Conservation (phyloP, 2,797 vertebrate genomes). For the Oreortyx pictus region DNA sequence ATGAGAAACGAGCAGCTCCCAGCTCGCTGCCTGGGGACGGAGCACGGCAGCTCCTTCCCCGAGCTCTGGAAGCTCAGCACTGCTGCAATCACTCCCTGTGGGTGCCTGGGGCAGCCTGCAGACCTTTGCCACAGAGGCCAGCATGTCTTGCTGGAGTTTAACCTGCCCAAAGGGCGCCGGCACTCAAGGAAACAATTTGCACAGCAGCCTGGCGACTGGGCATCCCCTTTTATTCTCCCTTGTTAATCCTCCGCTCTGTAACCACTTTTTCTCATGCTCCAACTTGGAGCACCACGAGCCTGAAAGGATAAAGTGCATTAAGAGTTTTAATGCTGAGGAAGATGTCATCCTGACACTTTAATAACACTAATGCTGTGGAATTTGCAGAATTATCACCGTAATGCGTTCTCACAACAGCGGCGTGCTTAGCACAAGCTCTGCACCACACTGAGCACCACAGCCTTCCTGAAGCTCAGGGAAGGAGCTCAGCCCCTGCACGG, state of each 20-base stretch:
- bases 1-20: conserved; percentile 61
- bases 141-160: not conserved
- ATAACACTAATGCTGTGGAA: conserved; percentile 69
- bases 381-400: conserved; percentile 80
- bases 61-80: not conserved
- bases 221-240: conserved; percentile 14
- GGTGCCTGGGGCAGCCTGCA: not conserved
- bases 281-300: conserved; percentile 18
- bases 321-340: conserved; percentile 68
- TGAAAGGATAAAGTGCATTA: conserved; percentile 69
- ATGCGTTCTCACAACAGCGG: conserved; percentile 28
- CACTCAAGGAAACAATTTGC: conserved; percentile 6
- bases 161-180: conserved; percentile 15
- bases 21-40: not conserved
- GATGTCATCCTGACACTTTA: conserved; percentile 69
- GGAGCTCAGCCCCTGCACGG: not conserved
- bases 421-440: conserved; percentile 31
- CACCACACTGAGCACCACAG: not conserved
- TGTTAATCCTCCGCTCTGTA: conserved; percentile 30
- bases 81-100: not conserved
- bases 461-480: not conserved
- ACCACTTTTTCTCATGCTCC: not conserved
- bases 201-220: not conserved
- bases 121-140: not conserved
- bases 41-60: not conserved